phyloP scores from a whole-genome alignment of 1,140 invertebrate species.

The Cydia amplana region DNA sequence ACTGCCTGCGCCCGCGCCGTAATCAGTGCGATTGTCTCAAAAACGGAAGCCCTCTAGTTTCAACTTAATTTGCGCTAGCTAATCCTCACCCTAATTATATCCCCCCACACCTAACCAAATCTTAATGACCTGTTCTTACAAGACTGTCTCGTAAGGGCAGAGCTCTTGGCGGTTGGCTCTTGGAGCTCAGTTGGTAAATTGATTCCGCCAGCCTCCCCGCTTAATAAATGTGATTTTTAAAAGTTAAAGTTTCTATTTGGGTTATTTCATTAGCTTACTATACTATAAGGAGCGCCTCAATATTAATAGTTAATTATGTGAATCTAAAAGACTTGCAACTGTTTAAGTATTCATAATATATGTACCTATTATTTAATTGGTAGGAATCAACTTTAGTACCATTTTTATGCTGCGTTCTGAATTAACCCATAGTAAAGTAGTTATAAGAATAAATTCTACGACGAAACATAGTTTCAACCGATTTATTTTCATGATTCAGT shows the following conservation, averaged over 20 bases:
- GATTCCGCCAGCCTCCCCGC: slow-evolving; percentile 44
- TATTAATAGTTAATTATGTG: too few relatives aligned
- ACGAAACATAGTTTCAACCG: too few relatives aligned
- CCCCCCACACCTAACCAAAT: slow-evolving; percentile 37
- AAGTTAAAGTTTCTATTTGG: slow-evolving; percentile 20
- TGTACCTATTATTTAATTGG: background rate
- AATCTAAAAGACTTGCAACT: too few relatives aligned
- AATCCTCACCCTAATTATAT: slow-evolving; percentile 71
- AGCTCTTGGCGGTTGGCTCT: slow-evolving; percentile 2
- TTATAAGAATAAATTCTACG: too few relatives aligned
- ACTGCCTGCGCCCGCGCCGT: slow-evolving; percentile 41
- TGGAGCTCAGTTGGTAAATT: slow-evolving; percentile 43
- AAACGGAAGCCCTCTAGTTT: slow-evolving; percentile 59
- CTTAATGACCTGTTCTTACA: background rate
- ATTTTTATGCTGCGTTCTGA: too few relatives aligned
- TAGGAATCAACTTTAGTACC: too few relatives aligned
- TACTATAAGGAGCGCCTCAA: background rate
- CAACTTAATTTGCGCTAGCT: slow-evolving; percentile 70
- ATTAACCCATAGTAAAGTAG: too few relatives aligned
- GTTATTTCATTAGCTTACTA: background rate
- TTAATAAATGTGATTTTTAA: slow-evolving; percentile 28
- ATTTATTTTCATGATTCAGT: too few relatives aligned
- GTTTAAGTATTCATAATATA: too few relatives aligned
- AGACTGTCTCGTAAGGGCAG: background rate
- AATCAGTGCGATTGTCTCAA: slow-evolving; percentile 57